Base-by-base conservation (phyloP, 2,888 invertebrate species). In the Ceramica pisi region DNA sequence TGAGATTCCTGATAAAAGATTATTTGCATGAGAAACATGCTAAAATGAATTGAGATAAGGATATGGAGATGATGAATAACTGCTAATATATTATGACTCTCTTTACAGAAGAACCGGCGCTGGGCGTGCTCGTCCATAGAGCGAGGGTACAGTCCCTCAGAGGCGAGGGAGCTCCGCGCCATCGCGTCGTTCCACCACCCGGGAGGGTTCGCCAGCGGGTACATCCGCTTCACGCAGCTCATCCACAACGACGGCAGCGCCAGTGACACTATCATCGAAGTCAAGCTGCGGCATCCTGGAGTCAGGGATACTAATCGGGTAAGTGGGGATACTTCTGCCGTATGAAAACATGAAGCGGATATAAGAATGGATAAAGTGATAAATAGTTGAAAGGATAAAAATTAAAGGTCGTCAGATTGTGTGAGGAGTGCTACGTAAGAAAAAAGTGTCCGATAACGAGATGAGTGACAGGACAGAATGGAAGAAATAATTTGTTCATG, bases 101-200 rank as follows among this genome's bases (percentile, higher is more conserved):
- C 0, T n/a, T 75, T 83, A 3, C 81, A 97, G 94, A 92, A 93
- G 55, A 95, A 96, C 85, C 96, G 96, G 0, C 97, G 98, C 84
- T 98, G 98, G 98, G 98, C 98, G 0, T 99, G 99, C 90, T 98
- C 98, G 1, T 97, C 97, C 0, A 96, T 99, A 51, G 98, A 98
- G 92, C 97, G 98, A 83, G 98, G 98, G 1, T 98, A 98, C 93
- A 98, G 98, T 75, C 98, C 98, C 0, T 97, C 98, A 0, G 98
- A 99, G 90, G 98, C 98, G 0, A 96, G 98, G 48, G 98, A 99
- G 94, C 95, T 98, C 60, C 96, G 98, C 71, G 99, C 97, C 4
- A 98, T 98, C 74, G 99, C 98, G 2, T 98, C 98, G 0, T 99
- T 99, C 93, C 98, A 99, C 94, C 98, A 99, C 96, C 98, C 98